Percentiles rank a stretch among this genome's conserved stretches.
Conservation (phyloP, 1,140 invertebrate species). For the Globodera rostochiensis region DNA sequence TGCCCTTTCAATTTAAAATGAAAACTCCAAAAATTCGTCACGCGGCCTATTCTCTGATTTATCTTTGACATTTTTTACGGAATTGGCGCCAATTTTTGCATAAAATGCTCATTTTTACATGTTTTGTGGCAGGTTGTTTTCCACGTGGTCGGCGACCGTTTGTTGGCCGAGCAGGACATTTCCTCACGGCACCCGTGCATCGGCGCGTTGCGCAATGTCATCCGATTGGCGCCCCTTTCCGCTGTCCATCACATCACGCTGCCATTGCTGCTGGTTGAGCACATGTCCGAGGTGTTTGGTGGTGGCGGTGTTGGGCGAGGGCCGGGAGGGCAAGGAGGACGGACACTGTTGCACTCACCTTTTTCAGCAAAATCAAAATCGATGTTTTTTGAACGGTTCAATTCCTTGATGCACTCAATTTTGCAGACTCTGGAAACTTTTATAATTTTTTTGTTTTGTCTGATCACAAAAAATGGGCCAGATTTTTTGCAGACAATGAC, state of each 20-base stretch:
- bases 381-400: too few species aligned
- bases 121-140: constrained; percentile 82
- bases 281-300: constrained; percentile 82
- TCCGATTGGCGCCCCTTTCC: constrained; percentile 88
- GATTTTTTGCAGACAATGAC: constrained; percentile 70
- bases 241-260: constrained; percentile 90
- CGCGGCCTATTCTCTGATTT: neutral
- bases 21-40: neutral
- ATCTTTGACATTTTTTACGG: neutral
- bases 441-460: too few species aligned
- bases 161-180: constrained; percentile 73
- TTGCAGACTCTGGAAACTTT: too few species aligned
- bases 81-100: neutral
- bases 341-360: too few species aligned
- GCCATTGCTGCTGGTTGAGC: constrained; percentile 85
- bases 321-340: too few species aligned
- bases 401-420: too few species aligned
- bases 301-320: too few species aligned
- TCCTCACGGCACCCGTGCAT: constrained; percentile 94
- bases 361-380: too few species aligned
- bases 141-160: constrained; percentile 78
- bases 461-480: too few species aligned
- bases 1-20: too few species aligned
- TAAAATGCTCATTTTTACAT: neutral
- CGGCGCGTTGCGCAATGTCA: constrained; percentile 86